Percentiles rank a stretch among this genome's conserved stretches.
Evolutionary conservation across 2,888 invertebrate genomes (phyloP).

Genomic region (Netelia fuscicornis): DNA sequence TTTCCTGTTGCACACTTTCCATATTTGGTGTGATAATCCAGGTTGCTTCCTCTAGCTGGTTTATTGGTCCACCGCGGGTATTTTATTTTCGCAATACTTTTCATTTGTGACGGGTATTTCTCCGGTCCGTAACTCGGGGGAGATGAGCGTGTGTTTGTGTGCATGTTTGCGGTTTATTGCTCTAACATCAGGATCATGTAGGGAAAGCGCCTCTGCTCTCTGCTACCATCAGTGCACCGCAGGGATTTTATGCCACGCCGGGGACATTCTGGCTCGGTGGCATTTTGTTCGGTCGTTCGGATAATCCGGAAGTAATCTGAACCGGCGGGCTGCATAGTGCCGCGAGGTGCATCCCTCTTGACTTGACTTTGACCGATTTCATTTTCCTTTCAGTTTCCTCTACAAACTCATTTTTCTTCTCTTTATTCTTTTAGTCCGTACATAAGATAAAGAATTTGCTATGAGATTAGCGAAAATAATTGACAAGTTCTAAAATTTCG

Average conservation of each 20-base stretch:
- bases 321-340: constrained; percentile 14
- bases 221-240: constrained; percentile 20
- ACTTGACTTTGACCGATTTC: constrained; percentile 61
- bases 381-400: constrained; percentile 52
- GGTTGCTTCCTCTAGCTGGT: no score
- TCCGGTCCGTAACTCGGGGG: no score
- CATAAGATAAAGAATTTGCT: not conserved
- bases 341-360: constrained; percentile 63
- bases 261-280: constrained; percentile 29
- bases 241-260: constrained; percentile 38
- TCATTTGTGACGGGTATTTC: not conserved
- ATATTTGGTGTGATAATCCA: no score
- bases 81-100: not conserved
- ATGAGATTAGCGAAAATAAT: not conserved
- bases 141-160: no score
- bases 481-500: not conserved
- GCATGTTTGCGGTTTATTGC: constrained; percentile 18
- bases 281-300: constrained; percentile 53
- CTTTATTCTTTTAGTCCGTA: not conserved
- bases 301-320: constrained; percentile 65
- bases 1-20: no score
- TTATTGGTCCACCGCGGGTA: no score
- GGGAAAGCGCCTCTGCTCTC: constrained; percentile 13
- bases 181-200: constrained; percentile 42
- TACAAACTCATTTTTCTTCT: not conserved